Conservation (phyloP, 2,113 vertebrate species). For the Sclerurus mexicanus region DNA sequence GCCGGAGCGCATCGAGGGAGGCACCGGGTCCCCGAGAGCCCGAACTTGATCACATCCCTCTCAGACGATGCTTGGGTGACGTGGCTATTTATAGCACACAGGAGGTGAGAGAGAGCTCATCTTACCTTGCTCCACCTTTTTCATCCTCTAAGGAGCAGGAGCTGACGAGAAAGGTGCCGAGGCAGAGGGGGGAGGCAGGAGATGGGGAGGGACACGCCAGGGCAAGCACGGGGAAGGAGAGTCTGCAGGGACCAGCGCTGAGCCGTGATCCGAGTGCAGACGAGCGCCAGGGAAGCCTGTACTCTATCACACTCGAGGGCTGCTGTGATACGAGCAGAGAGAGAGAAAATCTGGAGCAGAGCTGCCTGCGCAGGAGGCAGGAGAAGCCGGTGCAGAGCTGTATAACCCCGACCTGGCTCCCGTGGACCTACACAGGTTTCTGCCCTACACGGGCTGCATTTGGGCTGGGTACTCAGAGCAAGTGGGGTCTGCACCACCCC, state of each 20-base stretch:
- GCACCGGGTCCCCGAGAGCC: not conserved
- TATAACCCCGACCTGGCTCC: too few relatives aligned
- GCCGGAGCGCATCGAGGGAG: not conserved
- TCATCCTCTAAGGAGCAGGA: not conserved
- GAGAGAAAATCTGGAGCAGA: not conserved
- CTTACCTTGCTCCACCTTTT: conserved; percentile 21
- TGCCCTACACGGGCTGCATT: fast-evolving
- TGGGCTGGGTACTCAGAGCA: not conserved
- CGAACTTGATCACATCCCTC: not conserved
- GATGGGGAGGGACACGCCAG: not conserved
- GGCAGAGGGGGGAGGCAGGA: not conserved
- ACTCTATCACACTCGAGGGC: not conserved
- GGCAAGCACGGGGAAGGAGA: not conserved
- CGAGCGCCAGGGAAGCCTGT: not conserved
- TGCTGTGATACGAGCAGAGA: not conserved
- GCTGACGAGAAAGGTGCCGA: not conserved
- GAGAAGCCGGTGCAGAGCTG: fast-evolving
- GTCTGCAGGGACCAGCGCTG: not conserved
- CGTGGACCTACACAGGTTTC: not conserved
- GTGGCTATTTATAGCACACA: not conserved
- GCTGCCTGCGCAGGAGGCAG: not conserved
- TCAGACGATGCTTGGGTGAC: not conserved
- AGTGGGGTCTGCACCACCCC: not conserved
- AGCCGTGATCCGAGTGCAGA: not conserved
- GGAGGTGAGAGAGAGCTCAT: not conserved